Conservation (phyloP, 2,797 vertebrate genomes). For the Coreius guichenoti region DNA sequence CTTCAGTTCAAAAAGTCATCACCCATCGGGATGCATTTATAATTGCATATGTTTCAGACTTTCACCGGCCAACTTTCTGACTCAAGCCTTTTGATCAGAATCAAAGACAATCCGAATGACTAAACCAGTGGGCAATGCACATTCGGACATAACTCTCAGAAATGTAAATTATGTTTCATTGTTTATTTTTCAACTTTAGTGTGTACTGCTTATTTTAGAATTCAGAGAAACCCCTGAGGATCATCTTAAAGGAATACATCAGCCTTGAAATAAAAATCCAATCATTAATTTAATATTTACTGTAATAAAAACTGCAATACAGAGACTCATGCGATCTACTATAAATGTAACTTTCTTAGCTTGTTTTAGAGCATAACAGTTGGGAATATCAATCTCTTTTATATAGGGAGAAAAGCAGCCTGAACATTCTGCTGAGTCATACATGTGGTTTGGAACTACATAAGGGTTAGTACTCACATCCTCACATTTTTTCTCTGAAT, state of each 20-base stretch:
- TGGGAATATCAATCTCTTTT: background rate
- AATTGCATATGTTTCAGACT: conserved; percentile 34
- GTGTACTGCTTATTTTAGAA: background rate
- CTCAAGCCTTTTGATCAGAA: conserved; percentile 47
- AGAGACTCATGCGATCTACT: background rate
- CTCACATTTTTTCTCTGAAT: too few species aligned
- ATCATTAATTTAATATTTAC: conserved; percentile 5
- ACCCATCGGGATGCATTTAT: conserved; percentile 27
- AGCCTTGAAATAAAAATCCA: background rate
- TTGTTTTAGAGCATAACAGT: background rate
- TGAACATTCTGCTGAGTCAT: background rate
- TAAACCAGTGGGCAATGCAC: background rate
- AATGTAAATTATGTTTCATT: conserved; percentile 47
- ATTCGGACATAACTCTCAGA: conserved; percentile 24
- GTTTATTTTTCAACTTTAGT: conserved; percentile 43
- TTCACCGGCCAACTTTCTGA: conserved; percentile 3
- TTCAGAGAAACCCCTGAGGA: conserved; percentile 15
- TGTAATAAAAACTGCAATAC: background rate
- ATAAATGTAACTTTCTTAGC: background rate
- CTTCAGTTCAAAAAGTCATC: conserved; percentile 39
- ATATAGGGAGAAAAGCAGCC: background rate
- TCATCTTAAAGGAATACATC: background rate
- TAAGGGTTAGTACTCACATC: background rate
- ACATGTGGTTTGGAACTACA: background rate
- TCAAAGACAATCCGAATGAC: conserved; percentile 40